Percentiles rank a stretch among this genome's conserved stretches.
phyloP scores from a whole-genome alignment of 2,888 invertebrate species.

The Drosophila paranaensis region DNA sequence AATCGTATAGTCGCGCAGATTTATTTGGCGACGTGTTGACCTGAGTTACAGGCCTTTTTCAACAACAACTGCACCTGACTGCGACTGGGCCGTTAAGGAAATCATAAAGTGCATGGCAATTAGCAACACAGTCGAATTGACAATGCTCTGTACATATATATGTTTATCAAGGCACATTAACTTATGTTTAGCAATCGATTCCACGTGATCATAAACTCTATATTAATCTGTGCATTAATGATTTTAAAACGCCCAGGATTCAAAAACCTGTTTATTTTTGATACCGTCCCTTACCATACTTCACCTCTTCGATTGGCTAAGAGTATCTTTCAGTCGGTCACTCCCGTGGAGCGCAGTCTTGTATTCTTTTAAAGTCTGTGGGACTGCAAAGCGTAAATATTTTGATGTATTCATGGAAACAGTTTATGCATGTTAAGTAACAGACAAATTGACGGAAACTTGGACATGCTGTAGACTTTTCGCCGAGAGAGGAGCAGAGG shows the following conservation, averaged over 20 bases:
- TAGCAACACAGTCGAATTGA: conserved; percentile 4
- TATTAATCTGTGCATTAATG: neutral
- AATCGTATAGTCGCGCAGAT: neutral
- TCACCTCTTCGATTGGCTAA: neutral
- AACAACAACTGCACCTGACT: neutral
- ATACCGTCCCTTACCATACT: neutral
- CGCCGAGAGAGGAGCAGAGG: conserved; percentile 2
- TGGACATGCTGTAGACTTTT: conserved; percentile 29
- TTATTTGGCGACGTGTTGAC: neutral
- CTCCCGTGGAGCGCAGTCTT: neutral
- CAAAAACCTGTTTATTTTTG: no score
- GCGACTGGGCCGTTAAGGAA: conserved; percentile 62
- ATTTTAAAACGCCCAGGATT: no score
- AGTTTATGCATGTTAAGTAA: conserved; percentile 81
- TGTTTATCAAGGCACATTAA: no score
- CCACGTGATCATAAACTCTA: no score
- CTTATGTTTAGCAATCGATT: no score
- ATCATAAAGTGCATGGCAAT: conserved; percentile 67
- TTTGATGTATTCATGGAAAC: conserved; percentile 78
- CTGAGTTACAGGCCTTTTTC: neutral
- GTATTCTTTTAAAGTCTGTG: conserved; percentile 8
- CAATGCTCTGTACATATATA: neutral
- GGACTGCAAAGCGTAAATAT: conserved; percentile 51
- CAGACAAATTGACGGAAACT: conserved; percentile 70
- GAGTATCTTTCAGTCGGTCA: neutral